Evolutionary conservation across 2,113 vertebrate species (phyloP), one percentile per base, ranked within the genome.

Genomic region (Tor tambroides): DNA sequence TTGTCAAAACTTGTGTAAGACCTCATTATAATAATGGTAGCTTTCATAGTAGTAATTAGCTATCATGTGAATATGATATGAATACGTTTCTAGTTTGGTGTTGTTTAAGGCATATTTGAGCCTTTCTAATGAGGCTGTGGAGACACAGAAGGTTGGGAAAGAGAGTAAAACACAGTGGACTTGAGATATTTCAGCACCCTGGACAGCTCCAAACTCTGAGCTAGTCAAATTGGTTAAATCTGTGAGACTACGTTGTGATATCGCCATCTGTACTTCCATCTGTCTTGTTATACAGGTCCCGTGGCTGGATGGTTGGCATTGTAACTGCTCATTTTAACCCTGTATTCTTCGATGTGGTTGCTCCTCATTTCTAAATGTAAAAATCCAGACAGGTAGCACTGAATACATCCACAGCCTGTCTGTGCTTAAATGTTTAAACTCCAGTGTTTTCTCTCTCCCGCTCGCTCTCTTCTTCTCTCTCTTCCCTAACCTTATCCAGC

Each of bases 341-440:
- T 26, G 75, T 30, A 81, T 12, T 79, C 32, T 38, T 43, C 67
- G 1, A 30, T 63, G 17, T 75, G 38, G 35, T 32, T 75, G 32
- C 74, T 30, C 38, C 8, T 67, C 59, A 85, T 87, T 84, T 81
- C 15, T 23, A 49, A 35, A 11, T 56, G 59, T 74, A 51, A 72
- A 84, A 84, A 67, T 74, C 69, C 75, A 76, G 46, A 88, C 65
- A 49, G 38, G 82, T 80, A 85, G 81, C 59, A 69, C 54, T 90
- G 49, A 81, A 81, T 59, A n/a, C n/a, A 46, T 59, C n/a, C 61
- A 46, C 78, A 43, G 28, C 32, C 85, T 83, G 30, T 26, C 38
- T 61, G 74, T 74, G 63, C 74, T 80, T 51, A 83, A 59, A 76
- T 76, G 38, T 43, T 77, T 19, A 30, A 77, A 51, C 26, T 30